Conservation (phyloP, 2,113 vertebrate species). For the Chloroceryle aenea region DNA sequence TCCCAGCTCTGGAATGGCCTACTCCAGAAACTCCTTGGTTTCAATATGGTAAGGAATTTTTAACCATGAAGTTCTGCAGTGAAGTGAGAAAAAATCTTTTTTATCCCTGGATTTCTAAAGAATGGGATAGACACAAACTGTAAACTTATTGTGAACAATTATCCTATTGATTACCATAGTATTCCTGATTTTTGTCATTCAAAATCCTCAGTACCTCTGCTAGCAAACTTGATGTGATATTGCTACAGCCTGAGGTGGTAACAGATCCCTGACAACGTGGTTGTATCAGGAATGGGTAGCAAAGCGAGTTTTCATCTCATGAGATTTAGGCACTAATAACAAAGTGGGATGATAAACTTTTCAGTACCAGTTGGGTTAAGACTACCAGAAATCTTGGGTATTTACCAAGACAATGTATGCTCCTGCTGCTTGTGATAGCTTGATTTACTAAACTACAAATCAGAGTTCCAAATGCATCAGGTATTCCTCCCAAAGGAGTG, state of each 20-base stretch:
- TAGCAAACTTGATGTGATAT: neutral
- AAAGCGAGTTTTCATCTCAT: neutral
- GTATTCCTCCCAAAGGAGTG: neutral
- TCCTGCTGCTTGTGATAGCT: neutral
- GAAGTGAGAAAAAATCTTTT: neutral
- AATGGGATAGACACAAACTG: neutral
- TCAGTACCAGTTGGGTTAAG: neutral
- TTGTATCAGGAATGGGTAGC: neutral
- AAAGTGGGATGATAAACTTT: neutral
- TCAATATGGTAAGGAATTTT: conserved; percentile 85
- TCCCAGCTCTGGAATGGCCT: conserved; percentile 91
- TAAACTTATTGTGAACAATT: neutral
- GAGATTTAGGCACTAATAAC: neutral
- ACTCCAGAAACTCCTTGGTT: conserved; percentile 90
- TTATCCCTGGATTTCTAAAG: neutral
- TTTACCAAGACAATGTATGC: neutral
- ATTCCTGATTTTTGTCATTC: neutral
- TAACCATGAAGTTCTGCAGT: neutral
- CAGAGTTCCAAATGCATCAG: neutral
- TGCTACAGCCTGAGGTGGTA: neutral
- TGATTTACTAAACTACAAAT: neutral
- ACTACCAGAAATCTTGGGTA: neutral
- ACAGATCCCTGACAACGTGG: neutral
- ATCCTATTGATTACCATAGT: neutral
- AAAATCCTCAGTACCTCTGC: neutral